A percentile compares a stretch with the other conserved stretches of the same genome.
Evolutionary conservation across 2,113 vertebrate species (phyloP).

Genomic region (Urocitellus parryii): DNA sequence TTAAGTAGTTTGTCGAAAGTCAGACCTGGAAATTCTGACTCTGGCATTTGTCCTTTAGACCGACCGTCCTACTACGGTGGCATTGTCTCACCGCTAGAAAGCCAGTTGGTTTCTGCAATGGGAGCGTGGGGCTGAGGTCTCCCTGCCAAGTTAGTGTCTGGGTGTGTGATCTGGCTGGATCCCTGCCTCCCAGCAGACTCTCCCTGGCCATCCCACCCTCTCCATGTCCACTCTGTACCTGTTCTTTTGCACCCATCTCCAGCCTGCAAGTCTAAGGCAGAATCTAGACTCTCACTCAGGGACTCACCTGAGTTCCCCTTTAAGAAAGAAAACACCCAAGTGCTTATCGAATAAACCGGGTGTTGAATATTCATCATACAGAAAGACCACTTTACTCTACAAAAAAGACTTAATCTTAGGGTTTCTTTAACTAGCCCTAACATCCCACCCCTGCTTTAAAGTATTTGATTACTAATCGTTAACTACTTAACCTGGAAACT

Average conservation of each 20-base stretch:
- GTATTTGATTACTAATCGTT: conserved; percentile 72
- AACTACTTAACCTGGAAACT: conserved; percentile 71
- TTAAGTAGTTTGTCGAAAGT: background rate
- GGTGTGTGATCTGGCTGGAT: background rate
- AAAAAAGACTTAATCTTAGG: conserved; percentile 60
- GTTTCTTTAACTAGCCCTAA: conserved; percentile 52
- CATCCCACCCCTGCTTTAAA: conserved; percentile 59
- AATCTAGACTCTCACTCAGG: background rate
- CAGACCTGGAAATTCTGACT: background rate
- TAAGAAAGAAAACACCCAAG: conserved; percentile 41
- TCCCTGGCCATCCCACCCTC: background rate
- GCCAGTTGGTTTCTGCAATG: background rate
- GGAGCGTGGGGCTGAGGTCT: background rate
- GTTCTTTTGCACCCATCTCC: background rate
- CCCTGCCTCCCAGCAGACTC: background rate
- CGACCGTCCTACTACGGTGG: background rate
- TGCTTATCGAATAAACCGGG: background rate
- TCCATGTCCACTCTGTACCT: background rate
- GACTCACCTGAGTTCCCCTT: background rate
- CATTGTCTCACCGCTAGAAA: conserved; percentile 7
- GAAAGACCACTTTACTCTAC: conserved; percentile 40
- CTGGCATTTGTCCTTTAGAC: background rate
- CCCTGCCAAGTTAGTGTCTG: background rate
- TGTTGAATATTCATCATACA: conserved; percentile 51
- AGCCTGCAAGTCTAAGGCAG: background rate